phyloP scores from a whole-genome alignment of 1,140 invertebrate species.

The Camponotus floridanus region DNA sequence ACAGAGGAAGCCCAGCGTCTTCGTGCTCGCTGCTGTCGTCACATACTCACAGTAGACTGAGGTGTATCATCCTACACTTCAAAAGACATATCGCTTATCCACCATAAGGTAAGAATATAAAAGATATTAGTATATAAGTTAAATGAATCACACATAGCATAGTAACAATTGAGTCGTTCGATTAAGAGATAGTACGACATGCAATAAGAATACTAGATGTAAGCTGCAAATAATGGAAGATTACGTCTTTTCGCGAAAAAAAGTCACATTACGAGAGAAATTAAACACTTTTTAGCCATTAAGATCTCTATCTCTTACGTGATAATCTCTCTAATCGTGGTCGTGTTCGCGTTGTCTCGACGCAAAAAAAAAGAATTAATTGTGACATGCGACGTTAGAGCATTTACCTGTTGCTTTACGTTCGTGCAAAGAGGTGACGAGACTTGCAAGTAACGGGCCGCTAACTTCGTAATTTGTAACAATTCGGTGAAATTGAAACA shows the following conservation, averaged over 20 bases:
- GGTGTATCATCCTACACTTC: conserved; percentile 76
- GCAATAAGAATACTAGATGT: too few relatives aligned
- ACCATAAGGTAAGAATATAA: conserved; percentile 76
- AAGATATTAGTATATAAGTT: not conserved
- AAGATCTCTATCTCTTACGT: conserved; percentile 35
- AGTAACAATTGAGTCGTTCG: not conserved
- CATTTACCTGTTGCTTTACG: conserved; percentile 77
- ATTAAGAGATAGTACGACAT: not conserved
- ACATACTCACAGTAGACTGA: conserved; percentile 76
- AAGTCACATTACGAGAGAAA: not conserved
- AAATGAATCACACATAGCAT: not conserved
- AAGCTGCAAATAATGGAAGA: not conserved
- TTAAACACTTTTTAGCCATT: conserved; percentile 40
- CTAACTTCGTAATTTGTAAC: conserved; percentile 47
- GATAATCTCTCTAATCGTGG: conserved; percentile 35
- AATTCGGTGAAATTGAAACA: conserved; percentile 16
- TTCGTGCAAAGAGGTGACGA: conserved; percentile 68
- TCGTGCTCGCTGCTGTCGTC: conserved; percentile 62
- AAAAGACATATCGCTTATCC: conserved; percentile 82
- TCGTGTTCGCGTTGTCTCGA: conserved; percentile 33
- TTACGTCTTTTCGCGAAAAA: conserved; percentile 6
- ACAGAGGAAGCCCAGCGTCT: conserved; percentile 62
- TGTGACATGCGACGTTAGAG: conserved; percentile 75
- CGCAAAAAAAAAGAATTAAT: conserved; percentile 71
- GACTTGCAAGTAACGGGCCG: conserved; percentile 39